Evolutionary conservation across 2,888 invertebrate genomes (phyloP).

Genomic region (Azorinus chamasolen): DNA sequence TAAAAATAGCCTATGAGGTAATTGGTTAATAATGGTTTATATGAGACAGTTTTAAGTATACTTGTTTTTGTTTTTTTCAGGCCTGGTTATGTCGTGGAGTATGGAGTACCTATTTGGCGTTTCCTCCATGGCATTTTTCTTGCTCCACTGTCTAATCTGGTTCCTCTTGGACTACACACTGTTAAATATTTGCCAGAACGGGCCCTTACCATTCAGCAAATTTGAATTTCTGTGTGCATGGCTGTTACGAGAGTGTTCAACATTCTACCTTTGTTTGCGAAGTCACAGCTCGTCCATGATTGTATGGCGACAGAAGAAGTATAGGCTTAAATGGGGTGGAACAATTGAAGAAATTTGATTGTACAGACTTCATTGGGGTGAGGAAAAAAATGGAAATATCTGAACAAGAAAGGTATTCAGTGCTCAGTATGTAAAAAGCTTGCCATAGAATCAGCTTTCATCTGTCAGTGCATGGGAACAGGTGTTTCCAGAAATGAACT

Average conservation of each 20-base stretch:
- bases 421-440: too few species aligned
- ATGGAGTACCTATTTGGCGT: conserved; percentile 93
- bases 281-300: conserved; percentile 96
- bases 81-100: conserved; percentile 96
- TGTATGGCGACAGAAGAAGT: conserved; percentile 95
- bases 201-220: conserved; percentile 96
- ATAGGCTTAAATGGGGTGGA: conserved; percentile 98
- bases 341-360: conserved; percentile 90
- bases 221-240: conserved; percentile 97
- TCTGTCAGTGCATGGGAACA: too few species aligned
- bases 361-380: too few species aligned
- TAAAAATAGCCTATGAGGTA: too few species aligned
- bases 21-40: too few species aligned
- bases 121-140: conserved; percentile 96
- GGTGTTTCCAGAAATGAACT: too few species aligned
- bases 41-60: neutral
- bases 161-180: conserved; percentile 98
- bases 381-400: too few species aligned
- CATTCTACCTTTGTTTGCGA: conserved; percentile 95
- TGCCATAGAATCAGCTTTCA: too few species aligned
- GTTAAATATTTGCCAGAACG: conserved; percentile 91
- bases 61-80: conserved; percentile 85
- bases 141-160: conserved; percentile 97
- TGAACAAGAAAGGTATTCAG: too few species aligned
- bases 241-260: conserved; percentile 96